phyloP scores from a whole-genome alignment of 1,140 invertebrate species.

The Sinonovacula constricta region DNA sequence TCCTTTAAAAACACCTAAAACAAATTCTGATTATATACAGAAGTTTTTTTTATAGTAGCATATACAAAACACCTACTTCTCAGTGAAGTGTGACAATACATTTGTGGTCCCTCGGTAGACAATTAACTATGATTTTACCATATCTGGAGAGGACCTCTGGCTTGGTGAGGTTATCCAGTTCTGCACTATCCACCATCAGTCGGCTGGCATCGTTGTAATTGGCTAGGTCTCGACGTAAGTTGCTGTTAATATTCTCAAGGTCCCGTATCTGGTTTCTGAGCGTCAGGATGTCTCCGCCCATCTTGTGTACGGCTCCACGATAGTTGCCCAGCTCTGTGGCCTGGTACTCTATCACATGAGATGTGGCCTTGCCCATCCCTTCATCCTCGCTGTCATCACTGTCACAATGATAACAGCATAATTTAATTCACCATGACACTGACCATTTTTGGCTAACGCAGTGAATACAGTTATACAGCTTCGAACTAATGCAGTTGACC shows the following conservation, averaged over 20 bases:
- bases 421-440: no score
- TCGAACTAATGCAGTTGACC: no score
- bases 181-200: slow-evolving; percentile 72
- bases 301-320: slow-evolving; percentile 71
- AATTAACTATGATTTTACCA: slow-evolving; percentile 55
- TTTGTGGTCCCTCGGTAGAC: no score
- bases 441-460: no score
- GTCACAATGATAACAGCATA: no score
- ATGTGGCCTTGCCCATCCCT: slow-evolving; percentile 64
- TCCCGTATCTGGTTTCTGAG: slow-evolving; percentile 68
- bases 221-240: slow-evolving; percentile 66
- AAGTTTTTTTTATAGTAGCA: no score
- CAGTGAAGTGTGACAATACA: no score
- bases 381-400: slow-evolving; percentile 33
- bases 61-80: no score
- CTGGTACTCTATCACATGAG: slow-evolving; percentile 71
- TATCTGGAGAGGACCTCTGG: slow-evolving; percentile 73
- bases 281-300: slow-evolving; percentile 76
- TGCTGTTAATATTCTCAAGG: slow-evolving; percentile 71
- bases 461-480: no score
- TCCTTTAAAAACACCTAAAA: no score
- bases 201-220: slow-evolving; percentile 72
- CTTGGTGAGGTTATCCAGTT: slow-evolving; percentile 72
- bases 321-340: slow-evolving; percentile 75
- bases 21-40: no score